Conservation (phyloP, 2,113 vertebrate genomes). For the Oryzias curvinotus region DNA sequence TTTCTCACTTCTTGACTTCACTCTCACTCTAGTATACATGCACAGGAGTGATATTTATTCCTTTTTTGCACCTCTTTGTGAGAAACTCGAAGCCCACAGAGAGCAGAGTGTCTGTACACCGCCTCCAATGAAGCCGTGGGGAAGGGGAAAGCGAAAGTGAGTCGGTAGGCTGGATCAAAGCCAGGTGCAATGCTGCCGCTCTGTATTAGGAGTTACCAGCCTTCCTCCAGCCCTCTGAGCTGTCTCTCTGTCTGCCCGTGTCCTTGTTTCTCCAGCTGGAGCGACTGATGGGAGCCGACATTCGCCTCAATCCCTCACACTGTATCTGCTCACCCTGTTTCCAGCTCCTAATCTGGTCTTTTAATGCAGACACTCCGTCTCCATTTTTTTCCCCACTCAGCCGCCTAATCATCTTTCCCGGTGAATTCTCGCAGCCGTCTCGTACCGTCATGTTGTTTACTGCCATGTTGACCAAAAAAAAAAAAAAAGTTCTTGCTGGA, state of each 20-base stretch:
- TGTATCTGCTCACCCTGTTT: constrained; percentile 48
- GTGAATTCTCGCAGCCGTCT: neutral
- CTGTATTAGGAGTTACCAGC: constrained; percentile 65
- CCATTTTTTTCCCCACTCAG: constrained; percentile 4
- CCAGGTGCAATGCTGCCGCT: constrained; percentile 73
- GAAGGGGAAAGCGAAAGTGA: constrained; percentile 55
- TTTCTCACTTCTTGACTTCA: neutral
- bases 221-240: constrained; percentile 39
- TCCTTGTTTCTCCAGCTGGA: constrained; percentile 57
- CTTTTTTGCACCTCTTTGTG: constrained; percentile 27
- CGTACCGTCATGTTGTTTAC: neutral
- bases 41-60: constrained; percentile 3
- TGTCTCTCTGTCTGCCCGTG: constrained; percentile 55
- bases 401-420: constrained; percentile 37
- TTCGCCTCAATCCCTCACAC: constrained; percentile 59
- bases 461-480: neutral
- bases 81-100: constrained; percentile 26
- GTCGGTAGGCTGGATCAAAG: constrained; percentile 66
- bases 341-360: constrained; percentile 51
- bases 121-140: constrained; percentile 43
- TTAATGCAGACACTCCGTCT: constrained; percentile 40
- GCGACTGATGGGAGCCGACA: constrained; percentile 71
- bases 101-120: constrained; percentile 7
- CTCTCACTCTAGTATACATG: neutral
- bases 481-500: no score